These are phyloP conservation scores for Beaufortia kweichowensis DNA, from an alignment of 2,113 vertebrate genomes.

Conservation along the genomic window DNA sequence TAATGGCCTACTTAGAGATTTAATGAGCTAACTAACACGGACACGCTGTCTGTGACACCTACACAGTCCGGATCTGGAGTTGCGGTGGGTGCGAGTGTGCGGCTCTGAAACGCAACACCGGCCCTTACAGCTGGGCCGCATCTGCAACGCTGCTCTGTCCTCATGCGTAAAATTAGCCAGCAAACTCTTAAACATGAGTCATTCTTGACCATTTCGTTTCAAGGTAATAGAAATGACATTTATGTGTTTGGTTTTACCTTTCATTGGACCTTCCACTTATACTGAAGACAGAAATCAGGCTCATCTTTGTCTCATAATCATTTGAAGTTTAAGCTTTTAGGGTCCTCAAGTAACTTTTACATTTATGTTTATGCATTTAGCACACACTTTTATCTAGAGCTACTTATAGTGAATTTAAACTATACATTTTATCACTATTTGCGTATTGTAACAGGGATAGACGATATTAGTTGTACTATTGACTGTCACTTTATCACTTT, in stretches of 20 bases:
- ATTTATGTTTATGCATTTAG: neutral
- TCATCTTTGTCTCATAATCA: neutral
- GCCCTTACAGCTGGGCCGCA: constrained; percentile 87
- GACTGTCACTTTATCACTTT: no score
- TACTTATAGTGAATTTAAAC: neutral
- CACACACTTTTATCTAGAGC: no score
- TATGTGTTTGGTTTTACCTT: neutral
- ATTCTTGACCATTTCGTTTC: constrained; percentile 15
- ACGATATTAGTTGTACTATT: no score
- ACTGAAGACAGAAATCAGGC: neutral
- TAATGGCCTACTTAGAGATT: constrained; percentile 74
- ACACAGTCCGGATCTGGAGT: constrained; percentile 66
- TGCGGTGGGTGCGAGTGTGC: constrained; percentile 72
- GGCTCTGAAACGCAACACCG: constrained; percentile 89
- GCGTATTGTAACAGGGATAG: no score
- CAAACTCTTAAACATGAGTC: constrained; percentile 29
- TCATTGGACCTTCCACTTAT: neutral
- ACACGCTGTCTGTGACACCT: constrained; percentile 63
- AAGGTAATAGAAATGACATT: neutral
- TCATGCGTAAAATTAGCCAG: constrained; percentile 80
- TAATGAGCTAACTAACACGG: constrained; percentile 70
- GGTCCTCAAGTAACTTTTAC: neutral
- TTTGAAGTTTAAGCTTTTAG: neutral
- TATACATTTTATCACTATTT: no score
- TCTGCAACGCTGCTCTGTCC: constrained; percentile 89